Conservation (phyloP, 2,888 invertebrate species). For the Caradrina clavipalpis region DNA sequence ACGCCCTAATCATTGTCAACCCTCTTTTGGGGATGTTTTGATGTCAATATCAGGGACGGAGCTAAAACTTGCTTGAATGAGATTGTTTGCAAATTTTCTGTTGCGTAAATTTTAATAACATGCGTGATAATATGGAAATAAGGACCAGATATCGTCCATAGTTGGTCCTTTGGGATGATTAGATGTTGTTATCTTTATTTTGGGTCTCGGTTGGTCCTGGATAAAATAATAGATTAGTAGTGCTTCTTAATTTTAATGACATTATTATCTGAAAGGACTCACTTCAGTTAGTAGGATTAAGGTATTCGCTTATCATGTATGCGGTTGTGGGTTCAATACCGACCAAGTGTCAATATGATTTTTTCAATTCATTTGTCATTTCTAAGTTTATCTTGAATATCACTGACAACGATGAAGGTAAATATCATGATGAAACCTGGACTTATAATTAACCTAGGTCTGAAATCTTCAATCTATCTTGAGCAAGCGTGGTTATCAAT, state of each 20-base stretch:
- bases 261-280: not conserved
- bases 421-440: not conserved
- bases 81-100: constrained; percentile 55
- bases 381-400: not conserved
- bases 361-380: not conserved
- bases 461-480: too few species aligned
- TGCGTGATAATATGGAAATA: constrained; percentile 27
- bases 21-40: constrained; percentile 59
- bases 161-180: constrained; percentile 32
- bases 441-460: too few species aligned
- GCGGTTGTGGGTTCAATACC: not conserved
- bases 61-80: constrained; percentile 41
- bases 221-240: not conserved
- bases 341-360: not conserved
- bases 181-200: constrained; percentile 16
- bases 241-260: not conserved
- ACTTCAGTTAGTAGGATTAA: too few species aligned
- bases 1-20: constrained; percentile 64
- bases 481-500: too few species aligned
- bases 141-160: constrained; percentile 17
- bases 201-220: constrained; percentile 1
- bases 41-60: constrained; percentile 64
- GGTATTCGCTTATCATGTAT: too few species aligned
- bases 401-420: not conserved
- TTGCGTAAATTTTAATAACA: constrained; percentile 50